phyloP scores from a whole-genome alignment of 2,113 vertebrate genomes.

The Anoplopoma fimbria region DNA sequence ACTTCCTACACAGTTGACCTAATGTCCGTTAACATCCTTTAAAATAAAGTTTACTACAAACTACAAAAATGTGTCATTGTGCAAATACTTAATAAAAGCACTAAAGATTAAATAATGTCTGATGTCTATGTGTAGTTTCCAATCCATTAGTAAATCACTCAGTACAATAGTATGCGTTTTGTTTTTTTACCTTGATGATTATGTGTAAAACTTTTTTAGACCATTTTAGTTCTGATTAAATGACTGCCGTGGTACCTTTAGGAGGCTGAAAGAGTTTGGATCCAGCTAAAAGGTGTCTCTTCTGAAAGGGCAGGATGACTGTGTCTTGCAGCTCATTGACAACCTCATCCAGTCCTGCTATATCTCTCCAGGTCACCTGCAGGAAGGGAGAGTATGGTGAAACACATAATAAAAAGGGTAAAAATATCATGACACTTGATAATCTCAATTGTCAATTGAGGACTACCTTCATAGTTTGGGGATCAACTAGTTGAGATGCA shows the following conservation, averaged over 20 bases:
- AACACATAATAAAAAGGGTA: not conserved
- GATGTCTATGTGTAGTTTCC: not conserved
- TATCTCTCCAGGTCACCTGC: constrained; percentile 85
- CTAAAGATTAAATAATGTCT: not conserved
- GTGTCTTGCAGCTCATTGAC: constrained; percentile 85
- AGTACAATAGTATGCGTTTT: not conserved
- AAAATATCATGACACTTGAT: not conserved
- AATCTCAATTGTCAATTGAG: not conserved
- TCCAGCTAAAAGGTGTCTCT: constrained; percentile 81
- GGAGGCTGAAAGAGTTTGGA: constrained; percentile 88
- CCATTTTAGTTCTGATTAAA: not conserved
- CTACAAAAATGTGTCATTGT: not conserved
- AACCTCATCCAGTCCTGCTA: constrained; percentile 85
- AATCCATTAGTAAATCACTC: not conserved
- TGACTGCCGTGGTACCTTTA: constrained; percentile 75
- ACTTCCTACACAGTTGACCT: too few species aligned
- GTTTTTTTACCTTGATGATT: not conserved
- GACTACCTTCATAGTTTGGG: constrained; percentile 82
- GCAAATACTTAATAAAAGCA: not conserved
- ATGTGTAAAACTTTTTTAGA: not conserved
- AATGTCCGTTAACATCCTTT: not conserved
- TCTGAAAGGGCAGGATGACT: constrained; percentile 86
- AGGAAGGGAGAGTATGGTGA: constrained; percentile 13
- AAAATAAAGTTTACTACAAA: not conserved
- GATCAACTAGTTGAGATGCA: constrained; percentile 84